Base-by-base conservation (phyloP, 2,113 vertebrate genomes). In the Bubo blakistoni region DNA sequence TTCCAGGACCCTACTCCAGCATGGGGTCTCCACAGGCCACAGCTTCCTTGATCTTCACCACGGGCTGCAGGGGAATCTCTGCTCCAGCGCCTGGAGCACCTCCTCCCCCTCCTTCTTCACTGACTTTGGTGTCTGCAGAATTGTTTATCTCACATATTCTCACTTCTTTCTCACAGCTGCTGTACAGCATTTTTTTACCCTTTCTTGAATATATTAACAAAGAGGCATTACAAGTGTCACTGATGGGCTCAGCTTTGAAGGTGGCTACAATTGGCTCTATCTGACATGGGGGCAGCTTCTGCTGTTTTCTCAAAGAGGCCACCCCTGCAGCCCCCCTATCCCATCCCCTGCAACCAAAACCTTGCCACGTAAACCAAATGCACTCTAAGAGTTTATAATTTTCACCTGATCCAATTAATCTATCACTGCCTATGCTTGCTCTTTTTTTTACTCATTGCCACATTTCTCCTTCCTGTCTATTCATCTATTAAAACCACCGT, bases 151-250 rank as follows among this genome's bases (percentile, higher is more conserved):
- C 36, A 24, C 55, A 29, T n/a, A 17, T 51, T 51, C n/a, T 49
- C 40, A 38, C 10, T 34, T 17, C 4, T 66, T 76, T 49, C n/a
- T 86, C 42, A 30, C 25, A 77, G 30, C 19, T 67, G 22, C 51
- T 57, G 4, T 71, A 36, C 29, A 83, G 36, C 22, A 10, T 16
- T 71, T 71, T 71, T 42, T 83, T 17, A 27, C n/a, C 12, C 6
- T 54, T 30, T 73, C 32, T 62, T 62, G 46, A 74, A 57, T 57
- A 51, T 25, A 25, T 36, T 49, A 69, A 36, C 34, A 42, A 20
- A 78, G 32, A 59, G 9, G n/a, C 1, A 1, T 49, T 47, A 32
- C 34, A 42, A 34, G 32, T 1, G 2, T 22, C 2, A 2, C 22
- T 57, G 51, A 44, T 14, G 42, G 18, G n/a, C 17, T 58, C n/a